Evolutionary conservation across 2,113 vertebrate genomes (phyloP), one percentile per base, ranked within the genome.

Genomic region (Mesocricetus auratus): DNA sequence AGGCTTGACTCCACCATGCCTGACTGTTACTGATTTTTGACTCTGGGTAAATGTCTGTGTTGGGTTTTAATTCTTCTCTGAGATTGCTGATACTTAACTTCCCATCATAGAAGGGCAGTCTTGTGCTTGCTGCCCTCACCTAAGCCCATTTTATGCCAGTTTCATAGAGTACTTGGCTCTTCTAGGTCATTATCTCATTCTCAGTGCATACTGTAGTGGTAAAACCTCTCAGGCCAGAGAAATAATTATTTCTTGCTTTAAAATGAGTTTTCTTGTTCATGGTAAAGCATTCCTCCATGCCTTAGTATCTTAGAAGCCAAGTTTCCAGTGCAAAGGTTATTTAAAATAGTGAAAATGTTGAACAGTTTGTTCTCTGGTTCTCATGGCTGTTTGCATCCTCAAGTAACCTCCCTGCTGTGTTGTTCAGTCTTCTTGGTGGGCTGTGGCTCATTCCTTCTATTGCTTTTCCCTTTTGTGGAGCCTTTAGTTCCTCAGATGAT

Each of bases 321-420:
- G 71, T 96, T 94, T 95, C 92, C 77, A 97, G 7, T 64, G 81
- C 60, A 89, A 39, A 95, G 39, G 53, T 53, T 96, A 19, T 95
- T 94, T 94, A 69, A 95, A 60, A 96, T 79, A 68, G 47, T 47
- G 83, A 86, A 93, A 83, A 69, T 93, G 62, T 71, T 94, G 85
- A 47, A 60, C 42, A 47, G 66, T 92, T 83, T 96, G 79, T 69
- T 95, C 93, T 36, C 77, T 82, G 77, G 87, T 95, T 94, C 86
- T 64, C 90, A 53, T 39, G 95, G 53, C 17, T n/a, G 9, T 81
- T 88, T 83, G 47, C 36, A 50, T 33, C 73, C 62, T 50, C 50
- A 33, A 1, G 24, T 64, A 87, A 73, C 79, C 77, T 91, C 58
- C 12, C 0, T n/a, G 66, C 73, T 89, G 0, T 42, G 36, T 58